Evolutionary conservation across 2,888 invertebrate genomes (phyloP).

Genomic region (Polydrusus cervinus): DNA sequence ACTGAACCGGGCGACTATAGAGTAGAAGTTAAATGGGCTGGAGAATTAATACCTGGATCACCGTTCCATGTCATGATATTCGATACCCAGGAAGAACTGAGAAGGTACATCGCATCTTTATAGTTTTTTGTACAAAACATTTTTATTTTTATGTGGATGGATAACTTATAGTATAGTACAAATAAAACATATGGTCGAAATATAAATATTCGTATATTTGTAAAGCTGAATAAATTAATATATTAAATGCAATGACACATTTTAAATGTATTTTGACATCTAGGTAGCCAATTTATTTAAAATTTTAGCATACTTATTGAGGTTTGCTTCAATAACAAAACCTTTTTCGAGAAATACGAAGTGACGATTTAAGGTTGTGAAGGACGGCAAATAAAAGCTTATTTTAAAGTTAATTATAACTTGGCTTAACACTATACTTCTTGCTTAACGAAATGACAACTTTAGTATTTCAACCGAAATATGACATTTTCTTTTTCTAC

Average conservation of each 20-base stretch:
- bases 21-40: slow-evolving; percentile 98
- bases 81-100: slow-evolving; percentile 97
- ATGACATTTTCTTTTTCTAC: too few species aligned
- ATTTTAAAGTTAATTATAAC: too few species aligned
- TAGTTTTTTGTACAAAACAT: slow-evolving; percentile 55
- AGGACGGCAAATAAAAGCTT: too few species aligned
- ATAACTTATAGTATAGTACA: slow-evolving; percentile 20
- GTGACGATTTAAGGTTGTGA: too few species aligned
- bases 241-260: not conserved
- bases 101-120: slow-evolving; percentile 75
- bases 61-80: slow-evolving; percentile 99
- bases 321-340: too few species aligned
- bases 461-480: too few species aligned
- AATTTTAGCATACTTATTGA: too few species aligned
- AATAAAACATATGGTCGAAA: slow-evolving; percentile 21
- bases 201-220: not conserved
- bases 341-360: too few species aligned
- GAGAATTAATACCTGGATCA: slow-evolving; percentile 97
- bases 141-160: slow-evolving; percentile 19
- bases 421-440: too few species aligned
- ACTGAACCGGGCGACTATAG: slow-evolving; percentile 99
- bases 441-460: too few species aligned
- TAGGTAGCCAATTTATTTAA: not conserved
- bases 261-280: not conserved
- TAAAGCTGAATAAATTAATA: not conserved